Base-by-base conservation (phyloP, 2,797 vertebrate genomes). In the Bovichtus diacanthus region DNA sequence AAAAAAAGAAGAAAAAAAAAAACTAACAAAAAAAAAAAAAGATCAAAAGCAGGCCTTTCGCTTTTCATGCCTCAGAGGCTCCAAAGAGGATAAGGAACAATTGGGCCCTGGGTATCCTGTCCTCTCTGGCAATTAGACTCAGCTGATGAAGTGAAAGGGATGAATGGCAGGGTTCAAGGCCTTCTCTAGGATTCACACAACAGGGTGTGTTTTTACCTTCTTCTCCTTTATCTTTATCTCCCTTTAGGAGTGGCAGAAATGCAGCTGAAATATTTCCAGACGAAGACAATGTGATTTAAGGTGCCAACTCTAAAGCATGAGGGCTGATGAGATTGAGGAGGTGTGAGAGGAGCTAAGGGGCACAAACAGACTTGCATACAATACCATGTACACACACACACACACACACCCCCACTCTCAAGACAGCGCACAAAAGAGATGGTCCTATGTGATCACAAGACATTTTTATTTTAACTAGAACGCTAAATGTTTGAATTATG, bases 121-220 rank as follows among this genome's bases (percentile, higher is more conserved):
- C 97, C 97, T 98, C 97, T 99, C 96, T 97, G 96, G 97, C 97
- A 99, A 99, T 99, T 98, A 99, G 97, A 97, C 97, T 98, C 97
- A 98, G 97, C 97, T 98, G 97, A 98, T 98, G 97, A 96, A 96
- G 96, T 99, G 97, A 99, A 99, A 98, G 95, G 97, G 95, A 95
- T 98, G 98, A 99, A 99, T 99, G 97, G 96, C 96, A 96, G 96
- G 96, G 97, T 98, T 98, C 97, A 99, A 97, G 98, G 97, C 97
- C 97, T 97, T 96, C 96, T 97, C 95, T 90, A 94, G 94, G 96
- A 97, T 96, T 97, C 97, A 98, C 96, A 99, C 96, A 98, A 97
- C 97, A 96, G 97, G 96, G 96, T 96, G 96, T 97, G 96, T 94
- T 95, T 94, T 91, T 90, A 90, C 91, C 90, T 93, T 91, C 88